phyloP scores from a whole-genome alignment of 2,113 vertebrate genomes.

The Phasianus colchicus region DNA sequence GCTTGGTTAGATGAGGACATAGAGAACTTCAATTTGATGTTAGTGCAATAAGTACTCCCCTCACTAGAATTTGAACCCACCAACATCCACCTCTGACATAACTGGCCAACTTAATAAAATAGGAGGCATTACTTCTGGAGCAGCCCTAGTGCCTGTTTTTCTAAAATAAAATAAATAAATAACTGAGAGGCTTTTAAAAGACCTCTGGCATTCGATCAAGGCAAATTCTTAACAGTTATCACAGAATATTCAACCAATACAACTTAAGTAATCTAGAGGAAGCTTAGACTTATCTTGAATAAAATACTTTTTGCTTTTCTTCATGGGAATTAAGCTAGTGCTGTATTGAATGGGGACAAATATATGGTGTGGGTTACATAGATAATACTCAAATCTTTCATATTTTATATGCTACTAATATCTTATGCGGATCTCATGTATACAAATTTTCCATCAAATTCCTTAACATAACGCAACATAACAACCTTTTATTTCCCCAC shows the following conservation, averaged over 20 bases:
- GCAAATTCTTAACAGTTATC: neutral
- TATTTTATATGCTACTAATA: neutral
- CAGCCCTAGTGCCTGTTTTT: too few species aligned
- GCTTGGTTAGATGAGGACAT: neutral
- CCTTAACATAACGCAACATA: neutral
- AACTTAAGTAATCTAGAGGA: neutral
- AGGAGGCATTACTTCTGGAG: too few species aligned
- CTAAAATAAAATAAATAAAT: neutral
- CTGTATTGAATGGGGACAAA: neutral
- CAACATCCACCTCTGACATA: too few species aligned
- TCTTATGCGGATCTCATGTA: neutral
- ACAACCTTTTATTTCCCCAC: neutral
- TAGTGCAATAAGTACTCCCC: neutral
- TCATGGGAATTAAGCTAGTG: neutral
- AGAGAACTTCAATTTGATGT: neutral
- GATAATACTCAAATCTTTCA: neutral
- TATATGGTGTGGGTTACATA: neutral
- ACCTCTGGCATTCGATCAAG: neutral
- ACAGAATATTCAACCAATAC: neutral
- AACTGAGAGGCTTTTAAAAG: neutral
- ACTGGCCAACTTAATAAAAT: too few species aligned
- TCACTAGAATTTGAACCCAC: too few species aligned
- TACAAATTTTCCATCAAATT: neutral
- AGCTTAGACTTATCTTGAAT: neutral
- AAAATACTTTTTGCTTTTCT: constrained; percentile 12